Base-by-base conservation (phyloP, 2,888 invertebrate genomes). In the Zygaena filipendulae region DNA sequence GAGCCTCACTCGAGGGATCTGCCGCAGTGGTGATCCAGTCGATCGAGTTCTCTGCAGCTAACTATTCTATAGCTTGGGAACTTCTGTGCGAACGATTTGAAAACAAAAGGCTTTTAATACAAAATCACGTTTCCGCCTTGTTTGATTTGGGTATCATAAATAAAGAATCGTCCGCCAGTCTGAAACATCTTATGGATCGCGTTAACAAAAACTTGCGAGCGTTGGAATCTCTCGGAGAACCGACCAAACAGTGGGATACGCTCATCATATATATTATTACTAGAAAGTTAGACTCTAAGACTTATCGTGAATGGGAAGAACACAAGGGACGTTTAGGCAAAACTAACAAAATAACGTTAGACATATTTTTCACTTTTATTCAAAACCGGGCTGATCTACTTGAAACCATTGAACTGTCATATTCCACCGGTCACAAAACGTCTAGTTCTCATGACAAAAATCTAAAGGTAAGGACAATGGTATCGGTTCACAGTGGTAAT, bases 401-500 rank as follows among this genome's bases (percentile, higher is more conserved):
- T 7, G 16, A 16, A 16, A 16, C 16, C 5, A 4, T 16, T 6
- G 16, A 16, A 16, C 7, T 7, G 7, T 16, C 33, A 22, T 29
- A 35, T 22, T 33, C 11, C 13, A 11, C 11, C 25, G 16, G 16
- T 16, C 4, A 16, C n/a, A n/a, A n/a, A n/a, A n/a, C n/a, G n/a
- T n/a, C n/a, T n/a, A n/a, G n/a, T n/a, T n/a, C n/a, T n/a, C n/a
- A n/a, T n/a, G n/a, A n/a, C n/a, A n/a, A n/a, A 16, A 16, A 7
- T 16, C 16, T 7, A 16, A 6, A 11, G 23, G 28, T 10, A 24
- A 32, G 22, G 18, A 32, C 11, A 32, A 38, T 32, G 35, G 8
- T 23, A 21, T 24, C 8, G 18, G 9, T 20, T 25, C 10, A 12
- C 2, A 2, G 10, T 28, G 3, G 23, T 12, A 16, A 8, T 7